A percentile compares a stretch with the other conserved stretches of the same genome.
phyloP scores from a whole-genome alignment of 2,797 vertebrate species.

The Xerus rutilus region DNA sequence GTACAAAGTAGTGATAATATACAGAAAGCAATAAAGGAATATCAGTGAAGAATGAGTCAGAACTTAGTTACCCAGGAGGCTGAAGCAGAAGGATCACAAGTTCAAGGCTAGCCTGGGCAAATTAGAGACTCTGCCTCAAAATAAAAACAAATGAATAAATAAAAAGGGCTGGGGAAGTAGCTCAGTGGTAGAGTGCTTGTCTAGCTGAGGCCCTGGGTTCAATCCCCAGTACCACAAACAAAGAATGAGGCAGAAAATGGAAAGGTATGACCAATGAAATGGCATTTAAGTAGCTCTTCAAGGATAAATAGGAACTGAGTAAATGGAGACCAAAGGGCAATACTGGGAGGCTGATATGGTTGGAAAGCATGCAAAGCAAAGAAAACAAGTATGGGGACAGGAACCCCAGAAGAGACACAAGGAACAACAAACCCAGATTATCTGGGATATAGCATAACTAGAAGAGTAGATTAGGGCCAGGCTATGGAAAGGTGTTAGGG shows the following conservation, averaged over 20 bases:
- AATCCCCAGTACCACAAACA: not conserved
- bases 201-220: not conserved
- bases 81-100: not conserved
- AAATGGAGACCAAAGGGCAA: not conserved
- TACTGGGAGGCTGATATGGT: not conserved
- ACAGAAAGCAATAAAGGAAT: slow-evolving; percentile 53
- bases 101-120: not conserved
- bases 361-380: slow-evolving; percentile 46
- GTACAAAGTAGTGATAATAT: slow-evolving; percentile 20
- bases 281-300: slow-evolving; percentile 35
- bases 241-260: not conserved
- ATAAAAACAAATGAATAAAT: no score
- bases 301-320: not conserved
- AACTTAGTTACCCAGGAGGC: not conserved
- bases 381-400: not conserved
- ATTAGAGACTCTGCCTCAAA: not conserved
- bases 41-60: not conserved
- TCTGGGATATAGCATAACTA: not conserved
- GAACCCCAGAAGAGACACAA: slow-evolving; percentile 17
- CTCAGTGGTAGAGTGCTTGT: not conserved
- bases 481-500: not conserved
- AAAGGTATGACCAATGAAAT: not conserved
- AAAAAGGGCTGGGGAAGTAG: not conserved
- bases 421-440: not conserved
- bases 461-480: slow-evolving; percentile 18